A percentile compares a stretch with the other conserved stretches of the same genome.
These are phyloP conservation scores for Corvus hawaiiensis DNA, from an alignment of 2,113 vertebrate species.

Conservation along the genomic window DNA sequence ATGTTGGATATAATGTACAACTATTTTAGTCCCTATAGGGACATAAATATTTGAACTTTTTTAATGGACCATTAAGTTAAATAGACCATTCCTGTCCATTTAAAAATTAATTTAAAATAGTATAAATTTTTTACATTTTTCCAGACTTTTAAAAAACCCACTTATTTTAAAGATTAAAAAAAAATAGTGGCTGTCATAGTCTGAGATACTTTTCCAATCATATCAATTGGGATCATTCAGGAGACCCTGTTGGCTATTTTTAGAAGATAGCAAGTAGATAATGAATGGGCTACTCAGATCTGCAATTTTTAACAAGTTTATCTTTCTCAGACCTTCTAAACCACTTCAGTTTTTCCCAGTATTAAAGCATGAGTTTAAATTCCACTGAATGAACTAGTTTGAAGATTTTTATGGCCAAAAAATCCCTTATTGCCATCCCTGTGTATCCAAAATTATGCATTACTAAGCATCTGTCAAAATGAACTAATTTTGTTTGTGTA, in stretches of 20 bases:
- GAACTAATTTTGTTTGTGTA: not conserved
- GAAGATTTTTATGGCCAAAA: not conserved
- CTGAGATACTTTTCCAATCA: not conserved
- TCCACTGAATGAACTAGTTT: not conserved
- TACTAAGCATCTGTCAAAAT: not conserved
- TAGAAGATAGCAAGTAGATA: not conserved
- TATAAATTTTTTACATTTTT: not conserved
- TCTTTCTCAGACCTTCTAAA: not conserved
- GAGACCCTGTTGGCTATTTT: not conserved
- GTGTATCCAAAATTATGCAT: not conserved
- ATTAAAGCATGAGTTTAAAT: not conserved
- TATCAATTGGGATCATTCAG: not conserved
- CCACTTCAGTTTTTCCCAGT: not conserved
- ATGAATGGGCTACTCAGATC: not conserved
- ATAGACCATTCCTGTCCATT: not conserved
- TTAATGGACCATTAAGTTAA: not conserved
- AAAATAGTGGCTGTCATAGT: not conserved
- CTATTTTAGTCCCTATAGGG: not conserved
- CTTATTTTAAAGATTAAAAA: not conserved
- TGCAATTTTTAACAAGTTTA: not conserved
- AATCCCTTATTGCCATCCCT: not conserved
- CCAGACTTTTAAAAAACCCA: rapidly evolving
- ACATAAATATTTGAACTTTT: not conserved
- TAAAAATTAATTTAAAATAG: not conserved
- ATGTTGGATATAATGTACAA: not conserved